These are phyloP conservation scores for Lepidostoma basale DNA, from an alignment of 1,140 invertebrate species.

Conservation along the genomic window DNA sequence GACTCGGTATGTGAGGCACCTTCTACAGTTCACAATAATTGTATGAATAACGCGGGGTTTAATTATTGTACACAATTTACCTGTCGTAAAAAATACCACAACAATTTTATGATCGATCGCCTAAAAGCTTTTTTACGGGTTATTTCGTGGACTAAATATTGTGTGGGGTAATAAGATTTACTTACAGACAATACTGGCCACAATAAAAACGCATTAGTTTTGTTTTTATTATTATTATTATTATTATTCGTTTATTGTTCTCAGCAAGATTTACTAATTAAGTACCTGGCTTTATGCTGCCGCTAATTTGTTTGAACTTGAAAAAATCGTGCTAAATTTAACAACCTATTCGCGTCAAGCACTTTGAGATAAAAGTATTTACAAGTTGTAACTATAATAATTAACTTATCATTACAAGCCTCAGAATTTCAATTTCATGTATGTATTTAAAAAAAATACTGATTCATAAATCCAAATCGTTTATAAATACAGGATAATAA, in stretches of 20 bases:
- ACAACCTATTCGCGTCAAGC: too few species aligned
- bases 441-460: too few species aligned
- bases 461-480: too few species aligned
- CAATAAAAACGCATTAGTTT: not conserved
- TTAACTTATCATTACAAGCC: too few species aligned
- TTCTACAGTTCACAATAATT: slow-evolving; percentile 9
- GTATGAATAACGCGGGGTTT: slow-evolving; percentile 4
- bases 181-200: slow-evolving; percentile 6
- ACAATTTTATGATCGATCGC: slow-evolving; percentile 8
- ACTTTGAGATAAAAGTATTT: too few species aligned
- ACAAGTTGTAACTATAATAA: too few species aligned
- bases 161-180: not conserved
- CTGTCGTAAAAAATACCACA: not conserved
- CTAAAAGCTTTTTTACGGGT: slow-evolving; percentile 11
- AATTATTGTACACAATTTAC: slow-evolving; percentile 18
- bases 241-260: not conserved
- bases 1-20: not conserved
- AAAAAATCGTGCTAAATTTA: too few species aligned
- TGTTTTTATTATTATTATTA: not conserved
- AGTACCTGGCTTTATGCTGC: too few species aligned
- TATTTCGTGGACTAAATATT: slow-evolving; percentile 1
- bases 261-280: too few species aligned
- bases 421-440: too few species aligned
- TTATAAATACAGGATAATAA: too few species aligned
- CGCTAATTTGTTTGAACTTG: too few species aligned